A percentile compares a stretch with the other conserved stretches of the same genome.
These are phyloP conservation scores for Guaruba guarouba DNA, from an alignment of 2,113 vertebrate genomes.

Conservation along the genomic window DNA sequence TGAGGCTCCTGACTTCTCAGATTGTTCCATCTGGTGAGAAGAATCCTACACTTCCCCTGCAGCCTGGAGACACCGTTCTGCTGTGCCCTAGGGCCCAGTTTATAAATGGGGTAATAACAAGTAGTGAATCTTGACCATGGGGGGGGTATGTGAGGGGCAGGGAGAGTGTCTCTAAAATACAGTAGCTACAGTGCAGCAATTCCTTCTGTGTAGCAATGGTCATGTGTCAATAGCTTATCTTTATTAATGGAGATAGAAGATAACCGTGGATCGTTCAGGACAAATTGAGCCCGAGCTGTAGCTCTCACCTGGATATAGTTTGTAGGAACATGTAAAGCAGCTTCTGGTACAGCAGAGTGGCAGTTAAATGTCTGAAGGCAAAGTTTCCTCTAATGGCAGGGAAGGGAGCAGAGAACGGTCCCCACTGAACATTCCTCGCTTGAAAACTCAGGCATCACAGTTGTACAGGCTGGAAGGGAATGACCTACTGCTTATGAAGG, in stretches of 20 bases:
- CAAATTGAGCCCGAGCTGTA: neutral
- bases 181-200: neutral
- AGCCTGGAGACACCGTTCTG: neutral
- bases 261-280: neutral
- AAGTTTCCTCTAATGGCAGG: neutral
- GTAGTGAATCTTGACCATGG: accelerated
- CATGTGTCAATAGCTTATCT: accelerated
- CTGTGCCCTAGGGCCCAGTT: neutral
- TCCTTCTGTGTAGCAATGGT: neutral
- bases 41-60: neutral
- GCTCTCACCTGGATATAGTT: neutral
- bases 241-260: accelerated
- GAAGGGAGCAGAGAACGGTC: neutral
- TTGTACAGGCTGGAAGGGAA: neutral
- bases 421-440: neutral
- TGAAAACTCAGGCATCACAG: accelerated
- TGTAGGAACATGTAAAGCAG: neutral
- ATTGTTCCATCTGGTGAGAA: neutral
- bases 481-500: neutral
- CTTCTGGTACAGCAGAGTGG: neutral
- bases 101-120: neutral
- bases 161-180: neutral
- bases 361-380: neutral
- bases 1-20: neutral
- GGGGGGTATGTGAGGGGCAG: neutral